These are phyloP conservation scores for Pteropus rufus DNA, from an alignment of 2,797 vertebrate species.

Conservation along the genomic window DNA sequence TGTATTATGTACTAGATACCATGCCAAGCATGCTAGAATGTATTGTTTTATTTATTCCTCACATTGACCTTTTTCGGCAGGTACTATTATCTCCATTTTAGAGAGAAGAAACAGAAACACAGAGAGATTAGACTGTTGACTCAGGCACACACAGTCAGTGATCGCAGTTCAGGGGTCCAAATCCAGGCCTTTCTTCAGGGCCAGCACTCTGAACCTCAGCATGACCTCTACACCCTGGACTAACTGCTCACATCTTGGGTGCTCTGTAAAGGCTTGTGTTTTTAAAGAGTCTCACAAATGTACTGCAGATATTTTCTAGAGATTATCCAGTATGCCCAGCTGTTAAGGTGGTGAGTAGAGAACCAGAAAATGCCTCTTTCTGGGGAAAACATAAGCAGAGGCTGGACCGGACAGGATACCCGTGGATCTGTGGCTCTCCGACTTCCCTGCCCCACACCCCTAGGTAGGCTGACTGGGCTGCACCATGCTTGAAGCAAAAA, in stretches of 20 bases:
- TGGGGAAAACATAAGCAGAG: neutral
- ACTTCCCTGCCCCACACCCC: accelerated
- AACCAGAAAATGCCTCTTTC: neutral
- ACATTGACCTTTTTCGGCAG: neutral
- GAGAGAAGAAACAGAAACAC: neutral
- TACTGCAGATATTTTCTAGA: neutral
- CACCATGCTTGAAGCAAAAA: neutral
- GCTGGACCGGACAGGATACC: neutral
- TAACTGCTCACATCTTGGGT: neutral
- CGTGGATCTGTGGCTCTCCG: neutral
- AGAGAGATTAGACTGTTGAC: neutral
- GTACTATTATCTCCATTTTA: neutral
- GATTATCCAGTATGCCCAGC: neutral
- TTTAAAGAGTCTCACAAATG: neutral
- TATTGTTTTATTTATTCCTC: neutral
- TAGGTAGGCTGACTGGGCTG: neutral
- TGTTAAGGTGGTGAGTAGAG: neutral
- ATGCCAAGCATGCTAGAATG: neutral
- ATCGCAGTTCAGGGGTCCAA: neutral
- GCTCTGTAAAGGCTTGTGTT: neutral
- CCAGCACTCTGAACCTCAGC: neutral
- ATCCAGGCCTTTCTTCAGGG: neutral
- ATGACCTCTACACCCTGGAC: neutral
- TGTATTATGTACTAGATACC: neutral
- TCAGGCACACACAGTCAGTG: too few species aligned